Evolutionary conservation across 92 coral and sea anemone genomes (phyloP).

Genomic region (Actinernus sp.): DNA sequence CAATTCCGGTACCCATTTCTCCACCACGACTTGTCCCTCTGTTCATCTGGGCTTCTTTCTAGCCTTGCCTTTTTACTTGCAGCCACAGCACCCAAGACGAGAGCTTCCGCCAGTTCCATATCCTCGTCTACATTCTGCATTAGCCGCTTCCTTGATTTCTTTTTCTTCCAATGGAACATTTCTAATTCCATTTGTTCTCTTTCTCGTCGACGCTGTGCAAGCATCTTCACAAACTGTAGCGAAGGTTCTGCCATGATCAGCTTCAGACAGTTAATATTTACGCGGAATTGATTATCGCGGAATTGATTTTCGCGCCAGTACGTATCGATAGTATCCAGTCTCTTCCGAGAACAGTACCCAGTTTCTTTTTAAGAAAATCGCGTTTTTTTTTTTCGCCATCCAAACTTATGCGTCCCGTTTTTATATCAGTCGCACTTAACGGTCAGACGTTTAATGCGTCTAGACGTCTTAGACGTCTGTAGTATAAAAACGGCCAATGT

Average conservation of each 20-base stretch:
- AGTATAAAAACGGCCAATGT: too few relatives aligned
- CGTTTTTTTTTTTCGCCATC: too few relatives aligned
- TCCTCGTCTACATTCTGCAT: not conserved
- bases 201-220: conserved; percentile 2
- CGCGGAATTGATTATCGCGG: too few relatives aligned
- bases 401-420: too few relatives aligned
- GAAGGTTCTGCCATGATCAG: not conserved
- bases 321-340: too few relatives aligned
- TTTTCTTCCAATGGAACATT: not conserved
- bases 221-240: not conserved
- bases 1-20: not conserved
- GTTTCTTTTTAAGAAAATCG: too few relatives aligned
- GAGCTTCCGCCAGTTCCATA: not conserved
- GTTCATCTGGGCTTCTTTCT: not conserved
- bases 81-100: not conserved
- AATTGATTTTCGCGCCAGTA: too few relatives aligned
- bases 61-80: not conserved
- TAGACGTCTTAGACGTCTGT: too few relatives aligned
- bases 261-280: too few relatives aligned
- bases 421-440: too few relatives aligned
- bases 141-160: conserved; percentile 1
- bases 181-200: not conserved
- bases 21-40: not conserved
- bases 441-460: too few relatives aligned
- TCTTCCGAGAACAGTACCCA: too few relatives aligned